Evolutionary conservation across 1,140 invertebrate genomes (phyloP).

Genomic region (Olivierus martensii): DNA sequence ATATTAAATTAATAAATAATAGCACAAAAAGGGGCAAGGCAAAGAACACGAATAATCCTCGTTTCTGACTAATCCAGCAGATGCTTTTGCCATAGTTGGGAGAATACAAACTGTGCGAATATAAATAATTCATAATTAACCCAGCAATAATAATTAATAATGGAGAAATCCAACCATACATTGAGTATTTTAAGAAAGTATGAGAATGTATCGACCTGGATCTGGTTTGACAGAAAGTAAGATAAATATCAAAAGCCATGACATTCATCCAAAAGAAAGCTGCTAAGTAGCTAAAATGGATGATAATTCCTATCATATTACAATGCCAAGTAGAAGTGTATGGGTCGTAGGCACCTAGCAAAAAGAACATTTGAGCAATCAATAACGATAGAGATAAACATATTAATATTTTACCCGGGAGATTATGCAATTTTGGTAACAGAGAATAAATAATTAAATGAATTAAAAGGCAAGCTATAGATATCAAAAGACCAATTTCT

Average conservation of each 20-base stretch:
- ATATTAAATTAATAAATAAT: conserved; percentile 32
- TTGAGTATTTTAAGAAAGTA: conserved; percentile 22
- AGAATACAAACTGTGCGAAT: conserved; percentile 10
- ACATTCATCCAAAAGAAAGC: conserved; percentile 94
- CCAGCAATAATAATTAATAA: conserved; percentile 22
- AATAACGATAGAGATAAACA: no score
- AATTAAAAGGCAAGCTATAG: no score
- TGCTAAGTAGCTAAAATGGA: conserved; percentile 50
- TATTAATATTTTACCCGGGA: no score
- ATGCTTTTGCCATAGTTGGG: conserved; percentile 24
- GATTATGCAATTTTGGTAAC: no score
- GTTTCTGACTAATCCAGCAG: conserved; percentile 41
- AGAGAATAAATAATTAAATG: no score
- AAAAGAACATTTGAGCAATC: no score
- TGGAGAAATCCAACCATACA: conserved; percentile 27
- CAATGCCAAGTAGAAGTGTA: no score
- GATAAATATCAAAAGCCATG: conserved; percentile 91
- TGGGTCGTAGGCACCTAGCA: no score
- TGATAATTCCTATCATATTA: no score
- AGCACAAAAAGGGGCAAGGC: conserved; percentile 36
- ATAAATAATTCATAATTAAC: conserved; percentile 15
- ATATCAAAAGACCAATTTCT: no score
- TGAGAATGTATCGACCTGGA: no score
- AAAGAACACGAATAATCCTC: conserved; percentile 39
- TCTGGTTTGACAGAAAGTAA: conserved; percentile 41